phyloP scores from a whole-genome alignment of 2,888 invertebrate species.

The Diadegma fenestrale region DNA sequence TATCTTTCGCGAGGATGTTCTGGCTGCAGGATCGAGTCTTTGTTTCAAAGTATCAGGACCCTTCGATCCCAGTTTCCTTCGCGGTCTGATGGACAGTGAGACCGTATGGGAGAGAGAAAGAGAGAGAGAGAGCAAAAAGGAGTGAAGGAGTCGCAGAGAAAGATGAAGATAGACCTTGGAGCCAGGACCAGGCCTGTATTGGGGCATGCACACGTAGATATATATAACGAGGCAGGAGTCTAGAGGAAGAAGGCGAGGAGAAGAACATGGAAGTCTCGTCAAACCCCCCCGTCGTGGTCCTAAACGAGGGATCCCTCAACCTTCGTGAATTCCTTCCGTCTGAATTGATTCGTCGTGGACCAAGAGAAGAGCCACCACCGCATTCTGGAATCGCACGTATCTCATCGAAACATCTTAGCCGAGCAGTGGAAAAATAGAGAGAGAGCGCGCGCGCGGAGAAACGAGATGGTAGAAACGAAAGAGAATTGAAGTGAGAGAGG shows the following conservation, averaged over 20 bases:
- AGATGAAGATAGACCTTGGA: conserved; percentile 31
- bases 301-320: conserved; percentile 66
- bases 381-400: conserved; percentile 64
- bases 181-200: conserved; percentile 20
- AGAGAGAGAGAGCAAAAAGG: not conserved
- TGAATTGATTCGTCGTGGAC: conserved; percentile 73
- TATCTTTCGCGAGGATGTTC: conserved; percentile 11
- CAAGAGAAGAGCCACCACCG: conserved; percentile 51
- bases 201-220: not conserved
- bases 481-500: conserved; percentile 8
- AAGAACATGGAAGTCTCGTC: conserved; percentile 48
- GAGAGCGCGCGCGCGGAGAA: not conserved
- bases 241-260: conserved; percentile 37
- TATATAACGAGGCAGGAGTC: conserved; percentile 19
- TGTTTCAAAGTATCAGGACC: conserved; percentile 68
- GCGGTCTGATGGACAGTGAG: conserved; percentile 41
- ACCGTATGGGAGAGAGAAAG: not conserved
- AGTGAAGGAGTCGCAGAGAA: not conserved
- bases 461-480: not conserved
- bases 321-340: conserved; percentile 70
- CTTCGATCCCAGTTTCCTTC: conserved; percentile 51
- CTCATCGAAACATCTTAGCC: conserved; percentile 62
- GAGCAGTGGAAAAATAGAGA: not conserved
- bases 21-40: conserved; percentile 54
- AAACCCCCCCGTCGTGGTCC: conserved; percentile 59